Base-by-base conservation (phyloP, 2,888 invertebrate genomes). In the Chymomyza caudatula region DNA sequence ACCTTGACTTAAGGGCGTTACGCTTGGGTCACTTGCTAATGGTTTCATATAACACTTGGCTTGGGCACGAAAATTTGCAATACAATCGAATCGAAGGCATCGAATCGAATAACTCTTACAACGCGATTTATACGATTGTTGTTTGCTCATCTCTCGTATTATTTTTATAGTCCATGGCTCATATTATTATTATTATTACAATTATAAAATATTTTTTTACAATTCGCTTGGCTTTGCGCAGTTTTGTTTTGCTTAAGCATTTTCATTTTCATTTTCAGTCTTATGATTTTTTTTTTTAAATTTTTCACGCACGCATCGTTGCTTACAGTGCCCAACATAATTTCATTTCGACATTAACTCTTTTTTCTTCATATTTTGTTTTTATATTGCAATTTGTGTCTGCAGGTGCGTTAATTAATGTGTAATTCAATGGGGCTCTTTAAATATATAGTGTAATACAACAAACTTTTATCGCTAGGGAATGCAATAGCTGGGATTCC, bases 1-100 rank as follows among this genome's bases (percentile, higher is more conserved):
- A 68, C 78, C 78, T 78, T 81, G 78, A 74, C 78, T 74, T 76
- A 74, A 76, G 81, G 69, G 79, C 64, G 71, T 68, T 63, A 20
- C 49, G 52, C 55, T 59, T 59, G 54, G 22, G 55, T 15, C 55
- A 63, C 58, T 69, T 67, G 64, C 42, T 42, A 53, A 49, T 43
- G 29, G 63, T 54, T 64, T 53, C 63, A 66, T 49, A 63, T 54
- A 53, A 17, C 59, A 62, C 65, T 56, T 52, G 25, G 6, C 29
- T 8, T 11, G 11, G 29, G 29, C 5, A 11, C 29, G 2, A 37
- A 11, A 37, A 37, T 2, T 37, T 11, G 29, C 11, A 13, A 4
- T 37, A 37, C 11, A 37, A 37, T 37, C 29, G 29, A 37, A 37
- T 37, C 29, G 2, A 37, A 37, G 2, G 29, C 8, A 11, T 37